Evolutionary conservation across 1,140 invertebrate genomes (phyloP), one percentile per base, ranked within the genome.

Genomic region (Helicoverpa zea): DNA sequence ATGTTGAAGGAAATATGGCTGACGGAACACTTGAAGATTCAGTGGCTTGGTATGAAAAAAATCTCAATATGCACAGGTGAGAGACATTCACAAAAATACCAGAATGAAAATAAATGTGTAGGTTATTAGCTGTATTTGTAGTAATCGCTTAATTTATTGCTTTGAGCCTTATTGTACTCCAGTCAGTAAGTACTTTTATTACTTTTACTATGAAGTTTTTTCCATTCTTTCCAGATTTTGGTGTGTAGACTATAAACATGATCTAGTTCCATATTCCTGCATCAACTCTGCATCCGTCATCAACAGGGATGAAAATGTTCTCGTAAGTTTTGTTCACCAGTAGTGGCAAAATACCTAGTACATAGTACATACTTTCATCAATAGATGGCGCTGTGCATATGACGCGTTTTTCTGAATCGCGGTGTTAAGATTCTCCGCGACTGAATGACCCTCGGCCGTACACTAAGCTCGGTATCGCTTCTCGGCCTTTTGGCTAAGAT

Each of bases 161-260:
- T 35, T 14, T 2, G 43, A 9, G 23, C 23, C 23, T 23, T 23
- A 23, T 23, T 23, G 23, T 23, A 23, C 23, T 23, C 23, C 23
- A 23, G 23, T 23, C 23, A 2, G 23, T 23, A 23, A 2, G 23
- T 23, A 23, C 23, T 23, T 23, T 23, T 23, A 7, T 10, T 66
- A 3, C 3, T 66, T 16, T 66, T 49, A 16, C 11, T 1, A 58
- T 35, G 3, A 16, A 54, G 70, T 79, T 66, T n/a, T 23, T 47
- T 30, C 54, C 30, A 52, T 54, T 49, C 2, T 72, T 30, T 2
- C 0, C 68, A 97, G 99, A 88, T 99, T 99, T 93, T 99, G 99
- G 99, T 99, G 99, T 3, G 98, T 99, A 0, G 99, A 99, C 91
- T 99, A 99, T 91, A 97, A 96, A 7, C 98, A 99, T 92, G 96